A percentile compares a stretch with the other conserved stretches of the same genome.
Evolutionary conservation across 2,797 vertebrate genomes (phyloP).

Genomic region (Spatula clypeata): DNA sequence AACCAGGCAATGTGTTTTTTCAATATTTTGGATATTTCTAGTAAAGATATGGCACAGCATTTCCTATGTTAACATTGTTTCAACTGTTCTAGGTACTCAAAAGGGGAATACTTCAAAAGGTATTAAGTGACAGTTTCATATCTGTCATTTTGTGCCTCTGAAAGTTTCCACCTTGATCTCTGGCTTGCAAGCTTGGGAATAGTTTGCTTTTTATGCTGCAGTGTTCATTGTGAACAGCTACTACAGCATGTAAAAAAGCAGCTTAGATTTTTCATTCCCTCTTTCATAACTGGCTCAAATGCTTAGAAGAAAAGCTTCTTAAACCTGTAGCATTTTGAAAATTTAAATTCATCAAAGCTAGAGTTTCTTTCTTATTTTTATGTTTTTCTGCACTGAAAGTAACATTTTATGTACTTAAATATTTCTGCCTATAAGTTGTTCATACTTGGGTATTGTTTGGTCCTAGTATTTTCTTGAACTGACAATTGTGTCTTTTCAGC

Average conservation of each 20-base stretch:
- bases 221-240: not conserved
- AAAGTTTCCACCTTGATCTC: not conserved
- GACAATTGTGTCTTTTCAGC: conserved; percentile 75
- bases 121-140: not conserved
- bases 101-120: not conserved
- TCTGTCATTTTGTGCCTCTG: conserved; percentile 11
- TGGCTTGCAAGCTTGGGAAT: not conserved
- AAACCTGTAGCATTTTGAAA: conserved; percentile 47
- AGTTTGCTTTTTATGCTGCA: conserved; percentile 47
- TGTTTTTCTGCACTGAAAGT: conserved; percentile 66
- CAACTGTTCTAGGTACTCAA: not conserved
- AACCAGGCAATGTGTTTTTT: conserved; percentile 4
- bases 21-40: not conserved
- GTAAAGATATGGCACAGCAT: not conserved
- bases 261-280: not conserved
- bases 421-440: conserved; percentile 74
- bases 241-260: conserved; percentile 45
- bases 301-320: conserved; percentile 63
- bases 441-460: conserved; percentile 71
- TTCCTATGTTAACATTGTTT: not conserved
- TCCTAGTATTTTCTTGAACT: conserved; percentile 77
- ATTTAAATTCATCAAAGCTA: conserved; percentile 30
- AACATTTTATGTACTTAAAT: conserved; percentile 54
- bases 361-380: not conserved
- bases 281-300: conserved; percentile 30